Percentiles rank a stretch among this genome's conserved stretches.
phyloP scores from a whole-genome alignment of 2,888 invertebrate species.

The Zygothrica quintamaculata region DNA sequence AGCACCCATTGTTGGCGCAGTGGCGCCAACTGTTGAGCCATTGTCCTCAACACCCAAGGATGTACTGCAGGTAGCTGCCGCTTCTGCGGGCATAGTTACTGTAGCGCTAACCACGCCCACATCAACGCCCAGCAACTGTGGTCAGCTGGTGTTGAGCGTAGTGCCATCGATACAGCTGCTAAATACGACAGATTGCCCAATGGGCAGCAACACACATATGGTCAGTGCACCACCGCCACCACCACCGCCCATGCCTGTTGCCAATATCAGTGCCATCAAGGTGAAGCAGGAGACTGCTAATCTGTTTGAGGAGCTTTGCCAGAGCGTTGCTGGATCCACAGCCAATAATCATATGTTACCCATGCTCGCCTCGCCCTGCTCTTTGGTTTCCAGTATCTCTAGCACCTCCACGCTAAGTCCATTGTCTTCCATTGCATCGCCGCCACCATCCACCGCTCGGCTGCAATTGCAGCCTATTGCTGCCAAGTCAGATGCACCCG shows the following conservation, averaged over 20 bases:
- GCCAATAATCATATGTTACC: constrained; percentile 84
- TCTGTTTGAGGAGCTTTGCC: constrained; percentile 87
- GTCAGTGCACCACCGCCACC: constrained; percentile 43
- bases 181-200: constrained; percentile 28
- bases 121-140: constrained; percentile 53
- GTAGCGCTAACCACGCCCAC: constrained; percentile 88
- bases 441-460: constrained; percentile 86
- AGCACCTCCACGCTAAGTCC: constrained; percentile 89
- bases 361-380: constrained; percentile 85
- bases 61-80: constrained; percentile 88
- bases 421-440: constrained; percentile 88
- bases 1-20: constrained; percentile 43
- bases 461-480: constrained; percentile 83
- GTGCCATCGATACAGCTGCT: constrained; percentile 84
- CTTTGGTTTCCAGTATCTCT: constrained; percentile 87
- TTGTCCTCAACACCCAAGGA: constrained; percentile 50
- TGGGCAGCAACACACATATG: constrained; percentile 15
- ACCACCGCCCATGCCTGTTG: constrained; percentile 56
- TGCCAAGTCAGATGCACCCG: constrained; percentile 86
- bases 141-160: constrained; percentile 85
- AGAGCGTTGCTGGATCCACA: constrained; percentile 85
- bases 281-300: constrained; percentile 84
- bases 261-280: constrained; percentile 73
- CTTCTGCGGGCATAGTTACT: constrained; percentile 88
- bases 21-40: constrained; percentile 10